phyloP scores from a whole-genome alignment of 1,140 invertebrate species.

The Aphelinus atriplicis region DNA sequence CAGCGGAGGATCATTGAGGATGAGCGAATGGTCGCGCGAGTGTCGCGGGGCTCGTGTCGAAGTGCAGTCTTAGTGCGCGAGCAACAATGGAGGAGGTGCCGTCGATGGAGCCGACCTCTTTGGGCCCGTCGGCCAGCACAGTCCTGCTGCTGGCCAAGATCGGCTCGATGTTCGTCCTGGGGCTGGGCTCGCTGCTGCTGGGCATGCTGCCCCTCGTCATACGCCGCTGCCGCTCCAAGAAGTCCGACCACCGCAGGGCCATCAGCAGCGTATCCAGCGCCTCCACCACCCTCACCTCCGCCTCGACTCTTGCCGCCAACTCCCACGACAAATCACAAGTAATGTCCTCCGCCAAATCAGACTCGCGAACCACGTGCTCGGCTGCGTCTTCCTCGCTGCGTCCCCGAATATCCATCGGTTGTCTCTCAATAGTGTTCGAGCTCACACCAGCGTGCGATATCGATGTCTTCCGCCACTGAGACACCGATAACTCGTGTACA shows the following conservation, averaged over 20 bases:
- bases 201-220: slow-evolving; percentile 68
- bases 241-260: slow-evolving; percentile 42
- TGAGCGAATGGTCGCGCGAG: no score
- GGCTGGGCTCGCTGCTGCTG: slow-evolving; percentile 65
- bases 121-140: slow-evolving; percentile 3
- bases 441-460: background rate
- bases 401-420: background rate
- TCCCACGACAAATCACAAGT: slow-evolving; percentile 45
- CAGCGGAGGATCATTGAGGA: no score
- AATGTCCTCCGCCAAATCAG: slow-evolving; percentile 19
- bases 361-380: background rate
- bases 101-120: slow-evolving; percentile 19
- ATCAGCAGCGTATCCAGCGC: slow-evolving; percentile 53
- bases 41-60: no score
- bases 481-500: no score
- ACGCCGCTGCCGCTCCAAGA: slow-evolving; percentile 57
- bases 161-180: slow-evolving; percentile 68
- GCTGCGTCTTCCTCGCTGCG: slow-evolving; percentile 29
- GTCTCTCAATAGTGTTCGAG: background rate
- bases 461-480: no score
- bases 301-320: slow-evolving; percentile 50
- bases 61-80: no score
- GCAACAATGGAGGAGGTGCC: slow-evolving; percentile 30
- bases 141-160: slow-evolving; percentile 65
- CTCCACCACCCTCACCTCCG: slow-evolving; percentile 51